phyloP scores from a whole-genome alignment of 2,888 invertebrate genomes.

The Onthophagus sagittarius region DNA sequence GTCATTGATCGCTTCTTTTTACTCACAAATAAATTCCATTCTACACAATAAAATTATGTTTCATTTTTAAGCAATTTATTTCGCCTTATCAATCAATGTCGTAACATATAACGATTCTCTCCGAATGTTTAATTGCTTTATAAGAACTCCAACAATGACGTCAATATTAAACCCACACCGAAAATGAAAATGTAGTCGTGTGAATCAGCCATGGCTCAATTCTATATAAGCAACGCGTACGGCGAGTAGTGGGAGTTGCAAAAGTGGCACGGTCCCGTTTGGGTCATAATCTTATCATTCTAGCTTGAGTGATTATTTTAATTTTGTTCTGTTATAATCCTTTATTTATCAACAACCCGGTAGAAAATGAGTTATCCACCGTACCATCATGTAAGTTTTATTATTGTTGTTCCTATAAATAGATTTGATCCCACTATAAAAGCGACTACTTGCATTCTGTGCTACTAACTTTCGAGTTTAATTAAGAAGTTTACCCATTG shows the following conservation, averaged over 20 bases:
- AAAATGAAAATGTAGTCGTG: not conserved
- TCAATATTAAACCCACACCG: not conserved
- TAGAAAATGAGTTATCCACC: conserved; percentile 28
- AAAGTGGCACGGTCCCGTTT: not conserved
- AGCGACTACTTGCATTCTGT: not conserved
- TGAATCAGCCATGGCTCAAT: not conserved
- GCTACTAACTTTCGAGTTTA: not conserved
- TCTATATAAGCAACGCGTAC: conserved; percentile 1
- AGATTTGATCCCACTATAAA: conserved; percentile 1
- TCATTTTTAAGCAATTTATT: no score
- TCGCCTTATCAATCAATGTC: no score
- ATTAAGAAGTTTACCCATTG: not conserved
- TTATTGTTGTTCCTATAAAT: not conserved
- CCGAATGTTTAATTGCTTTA: not conserved
- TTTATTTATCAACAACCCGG: conserved; percentile 3
- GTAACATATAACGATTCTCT: not conserved
- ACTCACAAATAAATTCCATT: no score
- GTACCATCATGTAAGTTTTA: conserved; percentile 28
- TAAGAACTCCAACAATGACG: not conserved
- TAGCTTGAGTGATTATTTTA: not conserved
- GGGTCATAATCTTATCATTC: not conserved
- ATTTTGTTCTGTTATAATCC: not conserved
- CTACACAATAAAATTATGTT: no score
- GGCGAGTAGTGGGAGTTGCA: conserved; percentile 1
- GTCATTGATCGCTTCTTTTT: no score